Conservation (phyloP, 2,113 vertebrate species). For the Onychostoma macrolepis region DNA sequence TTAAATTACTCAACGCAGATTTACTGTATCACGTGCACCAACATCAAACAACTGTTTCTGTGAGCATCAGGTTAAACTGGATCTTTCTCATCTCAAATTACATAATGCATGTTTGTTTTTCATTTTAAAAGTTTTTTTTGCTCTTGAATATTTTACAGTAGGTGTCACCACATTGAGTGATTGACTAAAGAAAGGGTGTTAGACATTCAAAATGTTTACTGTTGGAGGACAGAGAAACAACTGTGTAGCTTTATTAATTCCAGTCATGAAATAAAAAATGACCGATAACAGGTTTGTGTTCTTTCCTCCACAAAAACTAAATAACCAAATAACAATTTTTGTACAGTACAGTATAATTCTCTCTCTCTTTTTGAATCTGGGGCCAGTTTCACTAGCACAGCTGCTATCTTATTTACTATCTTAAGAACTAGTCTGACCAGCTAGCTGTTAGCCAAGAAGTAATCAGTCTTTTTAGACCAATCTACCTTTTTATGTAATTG, state of each 20-base stretch:
- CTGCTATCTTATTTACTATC: no score
- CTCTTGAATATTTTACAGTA: no score
- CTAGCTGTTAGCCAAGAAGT: background rate
- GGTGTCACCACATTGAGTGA: no score
- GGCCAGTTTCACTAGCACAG: background rate
- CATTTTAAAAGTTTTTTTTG: background rate
- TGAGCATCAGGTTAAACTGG: background rate
- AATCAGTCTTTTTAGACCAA: background rate
- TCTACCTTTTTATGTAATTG: background rate
- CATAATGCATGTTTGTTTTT: background rate
- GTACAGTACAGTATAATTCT: no score
- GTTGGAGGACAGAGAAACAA: no score
- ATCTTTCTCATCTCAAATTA: background rate
- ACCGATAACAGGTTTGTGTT: background rate
- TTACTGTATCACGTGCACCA: background rate
- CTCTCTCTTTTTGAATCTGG: no score
- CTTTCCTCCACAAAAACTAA: no score
- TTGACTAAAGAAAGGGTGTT: no score
- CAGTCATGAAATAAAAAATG: background rate
- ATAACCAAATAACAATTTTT: no score
- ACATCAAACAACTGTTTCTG: background rate
- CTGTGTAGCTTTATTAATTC: background rate
- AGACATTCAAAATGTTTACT: background rate
- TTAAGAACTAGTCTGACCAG: background rate
- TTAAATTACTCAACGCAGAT: background rate